A percentile compares a stretch with the other conserved stretches of the same genome.
Evolutionary conservation across 2,888 invertebrate genomes (phyloP).

Genomic region (Sesia bembeciformis): DNA sequence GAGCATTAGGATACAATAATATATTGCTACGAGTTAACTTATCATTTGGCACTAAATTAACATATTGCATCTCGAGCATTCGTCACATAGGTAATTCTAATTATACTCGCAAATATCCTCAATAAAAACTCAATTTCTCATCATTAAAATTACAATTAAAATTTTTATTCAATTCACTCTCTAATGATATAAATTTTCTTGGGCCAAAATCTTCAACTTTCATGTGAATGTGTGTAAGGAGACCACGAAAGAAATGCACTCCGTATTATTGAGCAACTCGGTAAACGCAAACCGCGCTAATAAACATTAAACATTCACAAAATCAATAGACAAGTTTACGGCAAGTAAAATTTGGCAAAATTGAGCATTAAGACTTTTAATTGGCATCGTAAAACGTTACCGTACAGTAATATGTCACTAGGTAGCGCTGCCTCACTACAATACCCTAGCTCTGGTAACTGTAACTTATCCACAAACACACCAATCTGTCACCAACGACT

Average conservation of each 20-base stretch:
- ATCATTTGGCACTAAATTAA: constrained; percentile 75
- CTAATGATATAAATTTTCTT: constrained; percentile 52
- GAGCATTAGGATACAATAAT: constrained; percentile 69
- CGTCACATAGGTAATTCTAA: constrained; percentile 49
- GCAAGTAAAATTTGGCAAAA: constrained; percentile 74
- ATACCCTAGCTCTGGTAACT: constrained; percentile 69
- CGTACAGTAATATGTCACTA: constrained; percentile 43
- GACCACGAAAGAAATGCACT: constrained; percentile 40
- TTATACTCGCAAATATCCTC: constrained; percentile 40
- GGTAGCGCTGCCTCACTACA: constrained; percentile 52
- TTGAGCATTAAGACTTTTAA: constrained; percentile 70
- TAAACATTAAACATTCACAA: constrained; percentile 29
- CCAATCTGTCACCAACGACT: constrained; percentile 10
- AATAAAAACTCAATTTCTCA: constrained; percentile 43
- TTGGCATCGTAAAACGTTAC: constrained; percentile 61
- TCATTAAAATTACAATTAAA: constrained; percentile 47
- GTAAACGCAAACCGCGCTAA: constrained; percentile 10
- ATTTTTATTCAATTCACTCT: constrained; percentile 10
- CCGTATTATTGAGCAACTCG: constrained; percentile 53
- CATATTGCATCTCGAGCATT: constrained; percentile 72
- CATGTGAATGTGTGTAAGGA: constrained; percentile 29
- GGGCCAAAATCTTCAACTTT: constrained; percentile 38
- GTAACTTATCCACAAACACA: constrained; percentile 57
- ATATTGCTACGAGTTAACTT: constrained; percentile 74
- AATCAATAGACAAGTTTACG: constrained; percentile 59